Conservation (phyloP, 2,113 vertebrate species). For the Rana temporaria region DNA sequence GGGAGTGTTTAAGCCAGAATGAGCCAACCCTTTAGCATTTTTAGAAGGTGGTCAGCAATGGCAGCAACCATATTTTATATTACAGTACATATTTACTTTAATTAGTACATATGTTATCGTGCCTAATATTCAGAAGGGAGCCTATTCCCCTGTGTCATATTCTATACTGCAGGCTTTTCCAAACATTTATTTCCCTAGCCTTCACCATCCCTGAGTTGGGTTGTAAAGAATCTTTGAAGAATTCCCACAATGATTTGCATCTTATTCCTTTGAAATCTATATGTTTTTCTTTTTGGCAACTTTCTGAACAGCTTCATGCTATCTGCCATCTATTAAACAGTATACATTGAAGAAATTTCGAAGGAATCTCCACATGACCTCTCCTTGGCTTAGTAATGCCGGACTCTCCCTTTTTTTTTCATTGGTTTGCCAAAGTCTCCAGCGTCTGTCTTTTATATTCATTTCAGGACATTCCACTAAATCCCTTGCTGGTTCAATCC, state of each 20-base stretch:
- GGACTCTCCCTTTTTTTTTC: slow-evolving; percentile 43
- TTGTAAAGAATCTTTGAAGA: slow-evolving; percentile 18
- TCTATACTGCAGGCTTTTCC: slow-evolving; percentile 4
- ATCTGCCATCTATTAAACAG: slow-evolving; percentile 53
- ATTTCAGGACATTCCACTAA: slow-evolving; percentile 47
- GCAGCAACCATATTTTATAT: too few species aligned
- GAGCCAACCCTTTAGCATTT: too few species aligned
- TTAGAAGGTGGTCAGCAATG: too few species aligned
- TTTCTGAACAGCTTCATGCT: slow-evolving; percentile 25
- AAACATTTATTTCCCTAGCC: not conserved
- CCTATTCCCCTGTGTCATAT: slow-evolving; percentile 6
- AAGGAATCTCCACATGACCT: slow-evolving; percentile 46
- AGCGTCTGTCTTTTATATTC: slow-evolving; percentile 54
- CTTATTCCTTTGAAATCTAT: slow-evolving; percentile 52
- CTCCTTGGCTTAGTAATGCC: slow-evolving; percentile 38
- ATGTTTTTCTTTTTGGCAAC: slow-evolving; percentile 48
- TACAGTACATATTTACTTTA: too few species aligned
- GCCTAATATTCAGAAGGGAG: not conserved
- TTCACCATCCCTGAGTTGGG: slow-evolving; percentile 17
- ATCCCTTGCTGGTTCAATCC: slow-evolving; percentile 44
- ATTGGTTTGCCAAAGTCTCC: slow-evolving; percentile 38
- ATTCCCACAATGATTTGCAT: slow-evolving; percentile 47
- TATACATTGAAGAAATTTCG: slow-evolving; percentile 36
- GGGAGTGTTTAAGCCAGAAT: too few species aligned
- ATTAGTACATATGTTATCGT: slow-evolving; percentile 16